These are phyloP conservation scores for Eurois occulta DNA, from an alignment of 2,888 invertebrate genomes.

Conservation along the genomic window DNA sequence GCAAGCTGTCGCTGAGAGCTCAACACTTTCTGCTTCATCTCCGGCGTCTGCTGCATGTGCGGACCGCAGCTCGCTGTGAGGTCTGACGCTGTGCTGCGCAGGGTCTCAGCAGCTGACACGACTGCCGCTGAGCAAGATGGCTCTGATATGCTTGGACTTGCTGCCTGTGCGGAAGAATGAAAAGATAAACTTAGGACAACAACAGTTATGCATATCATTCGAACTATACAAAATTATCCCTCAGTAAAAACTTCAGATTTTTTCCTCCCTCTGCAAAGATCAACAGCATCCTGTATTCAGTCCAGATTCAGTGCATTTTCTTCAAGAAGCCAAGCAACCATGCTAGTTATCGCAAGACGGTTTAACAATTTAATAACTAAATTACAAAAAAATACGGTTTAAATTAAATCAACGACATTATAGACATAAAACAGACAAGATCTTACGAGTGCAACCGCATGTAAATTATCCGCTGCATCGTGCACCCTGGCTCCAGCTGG, in stretches of 20 bases:
- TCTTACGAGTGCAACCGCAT: slow-evolving; percentile 63
- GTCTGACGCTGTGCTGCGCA: slow-evolving; percentile 59
- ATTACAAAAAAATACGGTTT: too few species aligned
- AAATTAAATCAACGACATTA: too few species aligned
- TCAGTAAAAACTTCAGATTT: too few species aligned
- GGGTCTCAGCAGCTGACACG: slow-evolving; percentile 60
- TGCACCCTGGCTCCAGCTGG: slow-evolving; percentile 55
- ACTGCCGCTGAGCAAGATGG: slow-evolving; percentile 66
- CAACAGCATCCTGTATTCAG: too few species aligned
- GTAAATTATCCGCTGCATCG: slow-evolving; percentile 69
- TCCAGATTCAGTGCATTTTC: too few species aligned
- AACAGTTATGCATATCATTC: neutral
- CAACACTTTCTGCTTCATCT: slow-evolving; percentile 12
- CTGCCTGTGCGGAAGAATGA: slow-evolving; percentile 2
- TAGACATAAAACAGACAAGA: too few species aligned
- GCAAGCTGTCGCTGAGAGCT: slow-evolving; percentile 48
- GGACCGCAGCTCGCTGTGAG: slow-evolving; percentile 52
- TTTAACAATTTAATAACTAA: too few species aligned
- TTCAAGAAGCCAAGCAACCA: too few species aligned
- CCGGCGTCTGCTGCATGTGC: slow-evolving; percentile 47
- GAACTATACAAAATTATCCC: too few species aligned
- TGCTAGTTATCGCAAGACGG: too few species aligned
- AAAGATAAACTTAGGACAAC: neutral
- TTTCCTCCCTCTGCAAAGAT: too few species aligned
- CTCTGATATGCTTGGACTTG: slow-evolving; percentile 67